Evolutionary conservation across 2,888 invertebrate species (phyloP).

Genomic region (Lottia gigantea): DNA sequence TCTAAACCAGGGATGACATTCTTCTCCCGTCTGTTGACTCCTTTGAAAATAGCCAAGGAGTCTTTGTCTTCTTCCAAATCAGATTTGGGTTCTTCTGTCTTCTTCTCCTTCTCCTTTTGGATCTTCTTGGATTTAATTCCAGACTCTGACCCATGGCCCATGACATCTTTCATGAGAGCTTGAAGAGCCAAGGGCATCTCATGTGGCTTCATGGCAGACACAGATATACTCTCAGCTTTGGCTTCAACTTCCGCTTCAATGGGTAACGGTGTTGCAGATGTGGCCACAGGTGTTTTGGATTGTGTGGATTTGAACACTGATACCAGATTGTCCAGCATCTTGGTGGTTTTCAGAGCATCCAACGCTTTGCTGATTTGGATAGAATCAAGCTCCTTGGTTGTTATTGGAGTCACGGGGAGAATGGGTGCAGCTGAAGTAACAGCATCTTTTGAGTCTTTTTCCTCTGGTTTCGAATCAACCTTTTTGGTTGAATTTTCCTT

Average conservation of each 20-base stretch:
- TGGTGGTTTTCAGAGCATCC: not conserved
- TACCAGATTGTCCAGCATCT: not conserved
- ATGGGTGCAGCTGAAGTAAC: not conserved
- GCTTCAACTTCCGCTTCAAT: not conserved
- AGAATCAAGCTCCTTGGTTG: not conserved
- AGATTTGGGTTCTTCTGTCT: not conserved
- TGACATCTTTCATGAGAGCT: conserved; percentile 39
- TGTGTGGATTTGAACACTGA: not conserved
- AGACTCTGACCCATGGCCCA: conserved; percentile 23
- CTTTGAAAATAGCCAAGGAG: not conserved
- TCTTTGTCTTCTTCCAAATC: not conserved
- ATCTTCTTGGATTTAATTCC: conserved; percentile 22
- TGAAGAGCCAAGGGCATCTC: conserved; percentile 32
- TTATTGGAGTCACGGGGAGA: not conserved
- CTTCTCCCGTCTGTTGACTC: not conserved
- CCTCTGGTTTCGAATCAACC: not conserved
- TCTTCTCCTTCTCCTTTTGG: conserved; percentile 2
- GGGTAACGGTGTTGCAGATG: not conserved
- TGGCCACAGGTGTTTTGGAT: not conserved
- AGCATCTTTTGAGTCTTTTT: not conserved
- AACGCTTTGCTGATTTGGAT: not conserved
- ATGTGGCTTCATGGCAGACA: not conserved
- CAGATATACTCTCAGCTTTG: conserved; percentile 1
- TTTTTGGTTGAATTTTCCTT: too few relatives aligned
- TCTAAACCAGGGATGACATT: not conserved